These are phyloP conservation scores for Argopecten irradians DNA, from an alignment of 1,140 invertebrate genomes.

Conservation along the genomic window DNA sequence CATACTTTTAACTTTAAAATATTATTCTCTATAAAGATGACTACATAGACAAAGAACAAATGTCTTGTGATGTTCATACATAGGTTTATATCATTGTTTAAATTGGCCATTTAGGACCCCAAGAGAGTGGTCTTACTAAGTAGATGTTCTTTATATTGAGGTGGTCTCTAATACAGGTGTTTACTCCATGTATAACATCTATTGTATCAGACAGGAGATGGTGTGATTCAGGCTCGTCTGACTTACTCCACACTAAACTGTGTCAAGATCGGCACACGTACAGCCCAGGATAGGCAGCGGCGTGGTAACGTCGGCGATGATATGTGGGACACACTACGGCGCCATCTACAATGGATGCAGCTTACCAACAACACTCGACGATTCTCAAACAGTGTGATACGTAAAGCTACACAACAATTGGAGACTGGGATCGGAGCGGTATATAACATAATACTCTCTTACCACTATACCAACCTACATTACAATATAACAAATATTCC, in stretches of 20 bases:
- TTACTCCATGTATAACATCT: too few relatives aligned
- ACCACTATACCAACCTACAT: too few relatives aligned
- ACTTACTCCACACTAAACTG: constrained; percentile 63
- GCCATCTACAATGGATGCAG: constrained; percentile 61
- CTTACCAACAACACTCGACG: constrained; percentile 43
- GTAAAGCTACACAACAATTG: constrained; percentile 51
- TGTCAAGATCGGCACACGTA: constrained; percentile 65
- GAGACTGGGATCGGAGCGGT: constrained; percentile 48
- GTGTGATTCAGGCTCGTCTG: constrained; percentile 63
- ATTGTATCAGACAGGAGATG: constrained; percentile 41
- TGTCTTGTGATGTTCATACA: too few relatives aligned
- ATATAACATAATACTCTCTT: background rate
- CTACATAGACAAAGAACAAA: too few relatives aligned
- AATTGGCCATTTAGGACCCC: too few relatives aligned
- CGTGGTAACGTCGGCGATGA: constrained; percentile 59
- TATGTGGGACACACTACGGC: constrained; percentile 66
- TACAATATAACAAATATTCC: too few relatives aligned
- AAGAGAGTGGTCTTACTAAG: too few relatives aligned
- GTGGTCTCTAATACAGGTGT: too few relatives aligned
- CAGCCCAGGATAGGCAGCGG: constrained; percentile 57
- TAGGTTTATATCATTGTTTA: too few relatives aligned
- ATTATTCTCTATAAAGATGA: too few relatives aligned
- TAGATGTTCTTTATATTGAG: too few relatives aligned
- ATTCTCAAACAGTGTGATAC: constrained; percentile 60
- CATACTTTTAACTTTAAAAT: too few relatives aligned